phyloP scores from a whole-genome alignment of 2,888 invertebrate genomes.

The Tenthredo amoena region DNA sequence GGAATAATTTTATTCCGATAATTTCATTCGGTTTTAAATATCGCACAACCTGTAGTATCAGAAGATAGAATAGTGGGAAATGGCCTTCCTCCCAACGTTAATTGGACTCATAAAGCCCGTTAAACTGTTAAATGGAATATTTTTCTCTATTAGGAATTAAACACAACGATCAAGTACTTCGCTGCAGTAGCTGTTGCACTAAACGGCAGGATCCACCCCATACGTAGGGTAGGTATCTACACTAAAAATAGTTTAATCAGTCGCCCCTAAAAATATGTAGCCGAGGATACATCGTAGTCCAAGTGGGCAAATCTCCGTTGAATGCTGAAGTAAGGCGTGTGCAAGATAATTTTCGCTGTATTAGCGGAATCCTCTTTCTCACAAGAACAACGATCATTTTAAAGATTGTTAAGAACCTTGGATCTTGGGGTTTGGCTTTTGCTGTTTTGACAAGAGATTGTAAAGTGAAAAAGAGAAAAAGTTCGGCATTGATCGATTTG shows the following conservation, averaged over 20 bases:
- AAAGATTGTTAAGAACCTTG: background rate
- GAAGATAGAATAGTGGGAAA: background rate
- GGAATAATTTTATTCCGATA: background rate
- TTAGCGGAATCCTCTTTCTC: background rate
- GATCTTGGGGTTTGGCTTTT: background rate
- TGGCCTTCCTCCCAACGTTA: background rate
- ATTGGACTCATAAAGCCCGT: background rate
- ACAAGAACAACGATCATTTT: background rate
- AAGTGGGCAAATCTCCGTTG: background rate
- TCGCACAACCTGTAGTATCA: background rate
- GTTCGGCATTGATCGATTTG: constrained; percentile 41
- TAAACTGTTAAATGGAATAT: background rate
- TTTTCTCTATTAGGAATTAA: background rate
- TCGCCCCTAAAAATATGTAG: no score
- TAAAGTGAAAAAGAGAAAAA: background rate
- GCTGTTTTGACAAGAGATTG: background rate
- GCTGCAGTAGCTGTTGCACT: background rate
- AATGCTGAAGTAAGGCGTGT: background rate
- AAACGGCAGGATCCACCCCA: background rate
- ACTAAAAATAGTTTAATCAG: no score
- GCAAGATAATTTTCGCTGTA: background rate
- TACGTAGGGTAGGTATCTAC: background rate
- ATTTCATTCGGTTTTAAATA: background rate
- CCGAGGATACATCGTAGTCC: background rate
- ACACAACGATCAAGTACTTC: background rate